phyloP scores from a whole-genome alignment of 2,888 invertebrate genomes.

The Helicoverpa assulta region DNA sequence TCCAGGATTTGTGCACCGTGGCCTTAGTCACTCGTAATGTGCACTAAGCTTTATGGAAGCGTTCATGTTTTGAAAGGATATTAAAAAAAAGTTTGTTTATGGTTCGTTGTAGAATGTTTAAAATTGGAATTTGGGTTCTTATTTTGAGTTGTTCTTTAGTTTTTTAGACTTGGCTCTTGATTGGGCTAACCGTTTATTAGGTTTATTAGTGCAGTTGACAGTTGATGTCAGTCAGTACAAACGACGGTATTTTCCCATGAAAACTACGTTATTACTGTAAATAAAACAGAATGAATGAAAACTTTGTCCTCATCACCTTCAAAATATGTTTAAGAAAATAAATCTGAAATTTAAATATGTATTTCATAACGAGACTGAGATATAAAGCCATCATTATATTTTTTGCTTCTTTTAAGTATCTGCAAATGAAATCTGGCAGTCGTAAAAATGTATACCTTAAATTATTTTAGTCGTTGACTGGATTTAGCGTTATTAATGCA shows the following conservation, averaged over 20 bases:
- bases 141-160: neutral
- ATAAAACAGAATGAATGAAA: no score
- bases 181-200: no score
- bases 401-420: constrained; percentile 1
- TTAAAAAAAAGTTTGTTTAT: neutral
- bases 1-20: constrained; percentile 35
- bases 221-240: no score
- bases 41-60: constrained; percentile 10
- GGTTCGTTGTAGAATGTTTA: neutral
- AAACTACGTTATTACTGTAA: no score
- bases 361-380: neutral
- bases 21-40: constrained; percentile 16
- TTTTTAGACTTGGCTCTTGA: no score
- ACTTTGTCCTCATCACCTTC: no score
- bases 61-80: neutral
- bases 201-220: no score
- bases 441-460: constrained; percentile 5
- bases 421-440: neutral
- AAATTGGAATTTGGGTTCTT: neutral
- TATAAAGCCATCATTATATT: neutral
- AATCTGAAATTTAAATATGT: no score
- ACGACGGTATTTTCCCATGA: no score
- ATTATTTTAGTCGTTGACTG: neutral
- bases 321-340: no score
- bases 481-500: constrained; percentile 10